Conservation (phyloP, 2,797 vertebrate species). For the Menidia menidia region DNA sequence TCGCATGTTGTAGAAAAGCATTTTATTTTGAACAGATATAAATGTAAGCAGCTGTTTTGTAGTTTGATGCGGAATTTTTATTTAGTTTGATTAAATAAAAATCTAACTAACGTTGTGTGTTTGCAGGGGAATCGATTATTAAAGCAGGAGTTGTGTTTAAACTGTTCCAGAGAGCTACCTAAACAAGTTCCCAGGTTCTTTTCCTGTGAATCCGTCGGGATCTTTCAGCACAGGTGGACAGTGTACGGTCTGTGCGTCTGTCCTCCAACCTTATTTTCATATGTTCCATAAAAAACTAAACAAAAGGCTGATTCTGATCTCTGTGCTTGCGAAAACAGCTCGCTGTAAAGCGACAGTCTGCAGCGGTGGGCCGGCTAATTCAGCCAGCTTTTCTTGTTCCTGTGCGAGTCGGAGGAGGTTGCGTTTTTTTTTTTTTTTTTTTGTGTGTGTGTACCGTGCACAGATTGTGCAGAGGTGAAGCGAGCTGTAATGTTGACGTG, state of each 20-base stretch:
- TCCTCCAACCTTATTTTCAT: constrained; percentile 56
- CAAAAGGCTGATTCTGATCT: constrained; percentile 54
- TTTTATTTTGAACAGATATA: not conserved
- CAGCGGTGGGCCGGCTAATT: constrained; percentile 1
- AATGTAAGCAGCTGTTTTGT: not conserved
- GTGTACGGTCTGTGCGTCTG: constrained; percentile 28
- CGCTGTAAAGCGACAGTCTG: constrained; percentile 31
- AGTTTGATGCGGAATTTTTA: not conserved
- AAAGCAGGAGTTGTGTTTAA: too few species aligned
- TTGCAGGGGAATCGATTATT: too few species aligned
- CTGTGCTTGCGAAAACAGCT: constrained; percentile 22
- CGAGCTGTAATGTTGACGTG: constrained; percentile 9
- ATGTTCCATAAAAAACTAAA: constrained; percentile 12
- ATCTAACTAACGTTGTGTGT: too few species aligned
- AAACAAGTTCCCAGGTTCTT: too few species aligned
- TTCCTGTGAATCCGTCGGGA: not conserved
- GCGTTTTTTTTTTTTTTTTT: not conserved
- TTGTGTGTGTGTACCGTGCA: constrained; percentile 6
- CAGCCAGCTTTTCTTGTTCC: constrained; percentile 49
- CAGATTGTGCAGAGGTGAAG: constrained; percentile 16
- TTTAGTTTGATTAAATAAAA: not conserved
- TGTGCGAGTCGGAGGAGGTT: constrained; percentile 4
- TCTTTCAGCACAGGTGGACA: constrained; percentile 18
- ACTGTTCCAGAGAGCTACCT: too few species aligned
- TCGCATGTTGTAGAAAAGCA: too few species aligned